These are phyloP conservation scores for Halocaridina rubra DNA, from an alignment of 2,888 invertebrate genomes.

Conservation along the genomic window DNA sequence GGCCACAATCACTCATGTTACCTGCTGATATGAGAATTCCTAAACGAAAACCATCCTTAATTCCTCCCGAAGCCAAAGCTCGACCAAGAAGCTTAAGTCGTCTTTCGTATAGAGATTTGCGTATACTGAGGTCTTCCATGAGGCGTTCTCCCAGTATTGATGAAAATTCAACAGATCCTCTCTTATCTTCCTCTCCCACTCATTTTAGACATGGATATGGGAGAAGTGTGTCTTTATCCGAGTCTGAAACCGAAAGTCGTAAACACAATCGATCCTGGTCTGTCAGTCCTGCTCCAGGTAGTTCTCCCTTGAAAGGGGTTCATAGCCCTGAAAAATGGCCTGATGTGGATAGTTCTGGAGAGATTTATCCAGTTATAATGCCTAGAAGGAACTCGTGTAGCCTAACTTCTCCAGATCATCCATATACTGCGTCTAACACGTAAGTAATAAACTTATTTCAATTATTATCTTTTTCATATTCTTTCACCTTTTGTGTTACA, in stretches of 20 bases:
- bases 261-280: constrained; percentile 18
- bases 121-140: background rate
- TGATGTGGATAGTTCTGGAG: background rate
- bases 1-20: background rate
- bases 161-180: background rate
- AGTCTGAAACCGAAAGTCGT: background rate
- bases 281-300: background rate
- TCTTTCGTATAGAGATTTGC: background rate
- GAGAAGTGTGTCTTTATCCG: background rate
- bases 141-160: background rate
- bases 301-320: background rate
- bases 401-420: background rate
- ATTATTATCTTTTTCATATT: background rate
- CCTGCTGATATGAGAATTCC: background rate
- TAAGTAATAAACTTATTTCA: background rate
- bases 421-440: background rate
- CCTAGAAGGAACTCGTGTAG: background rate
- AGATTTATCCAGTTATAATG: background rate
- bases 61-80: background rate
- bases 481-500: background rate
- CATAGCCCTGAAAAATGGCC: background rate
- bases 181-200: background rate
- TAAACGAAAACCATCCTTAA: background rate
- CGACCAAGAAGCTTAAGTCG: background rate
- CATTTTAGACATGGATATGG: background rate